Base-by-base conservation (phyloP, 2,113 vertebrate genomes). In the Electrona antarctica region DNA sequence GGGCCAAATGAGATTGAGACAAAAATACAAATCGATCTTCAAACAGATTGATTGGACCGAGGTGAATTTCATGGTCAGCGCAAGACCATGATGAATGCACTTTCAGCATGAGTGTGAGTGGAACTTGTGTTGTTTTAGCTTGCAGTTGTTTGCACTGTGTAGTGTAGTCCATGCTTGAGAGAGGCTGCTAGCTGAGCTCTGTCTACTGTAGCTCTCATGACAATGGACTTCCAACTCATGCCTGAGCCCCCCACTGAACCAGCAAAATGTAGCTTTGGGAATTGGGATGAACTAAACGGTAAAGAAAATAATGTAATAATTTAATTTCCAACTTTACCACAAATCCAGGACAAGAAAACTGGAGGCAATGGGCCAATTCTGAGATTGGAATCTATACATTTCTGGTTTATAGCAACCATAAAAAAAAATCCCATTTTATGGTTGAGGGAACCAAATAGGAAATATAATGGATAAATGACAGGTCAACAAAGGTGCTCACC, bases 351-450 rank as follows among this genome's bases (percentile, higher is more conserved):
- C 49, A 64, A 60, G 29, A 59, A 61, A 12, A 52, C 41, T 11
- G 46, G 8, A 64, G 64, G 54, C 11, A 28, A 33, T 48, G 11
- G 11, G 57, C 11, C 50, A 14, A 33, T 46, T 13, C 7, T 73
- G 21, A 55, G 7, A 13, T 71, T 74, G 46, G 33, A 9, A 57
- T 69, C 73, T 67, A 4, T 67, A 70, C 58, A 65, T 64, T 69
- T 21, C 21, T 21, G 21, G 21, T 21, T 21, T 21, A 21, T 21
- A 21, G 21, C 21, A 21, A 21, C 21, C 21, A 21, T 21, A 21
- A 21, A 21, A n/a, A 56, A 62, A 55, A 81, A 74, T 84, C 82
- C 7, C 56, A 82, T 86, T 75, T 77, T 65, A 67, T 78, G 74
- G 69, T 48, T 60, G 64, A 73, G 21, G 5, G 7, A 60, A 76